Evolutionary conservation across 2,888 invertebrate species (phyloP), one percentile per base, ranked within the genome.

Genomic region (Resseliella maxima): DNA sequence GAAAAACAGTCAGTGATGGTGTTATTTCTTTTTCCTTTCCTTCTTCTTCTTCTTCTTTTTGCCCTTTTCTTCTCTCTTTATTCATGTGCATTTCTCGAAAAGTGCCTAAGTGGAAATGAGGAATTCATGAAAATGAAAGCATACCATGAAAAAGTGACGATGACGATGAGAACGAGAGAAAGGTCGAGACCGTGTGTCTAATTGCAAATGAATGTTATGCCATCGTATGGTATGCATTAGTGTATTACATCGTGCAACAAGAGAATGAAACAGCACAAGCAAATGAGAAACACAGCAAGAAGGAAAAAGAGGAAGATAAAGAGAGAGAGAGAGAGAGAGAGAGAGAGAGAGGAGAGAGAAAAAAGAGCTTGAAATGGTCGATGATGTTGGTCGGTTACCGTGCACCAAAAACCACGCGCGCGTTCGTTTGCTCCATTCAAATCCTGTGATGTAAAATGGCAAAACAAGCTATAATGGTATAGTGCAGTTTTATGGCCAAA

Each of bases 401-500:
- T 50, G 15, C 10, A 50, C 2, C 50, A 50, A 50, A 8, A 50
- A 50, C 50, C 10, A 21, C 50, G 50, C 50, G 10, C 21, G 5
- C 21, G 50, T 50, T 8, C 15, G 10, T 21, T 8, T 21, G n/a
- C 24, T n/a, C 24, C 24, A 24, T 24, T 59, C 59, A 59, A 59
- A 59, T 24, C 10, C 59, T n/a, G 59, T 59, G 59, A 59, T 59
- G 59, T 6, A 59, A 59, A 24, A 24, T 59, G 59, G 59, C 59
- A 24, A 59, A 24, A 59, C 59, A 59, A 59, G 59, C 59, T 59
- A 24, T 59, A 59, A 59, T 59, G 12, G 24, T 10, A 24, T n/a
- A 59, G 59, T 59, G 59, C 59, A 59, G 24, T 59, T 59, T 59
- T 59, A 59, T 59, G 59, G 59, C 24, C n/a, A 2, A 59, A 59